Conservation (phyloP, 1,140 invertebrate genomes). For the Trachymyrmex septentrionalis region DNA sequence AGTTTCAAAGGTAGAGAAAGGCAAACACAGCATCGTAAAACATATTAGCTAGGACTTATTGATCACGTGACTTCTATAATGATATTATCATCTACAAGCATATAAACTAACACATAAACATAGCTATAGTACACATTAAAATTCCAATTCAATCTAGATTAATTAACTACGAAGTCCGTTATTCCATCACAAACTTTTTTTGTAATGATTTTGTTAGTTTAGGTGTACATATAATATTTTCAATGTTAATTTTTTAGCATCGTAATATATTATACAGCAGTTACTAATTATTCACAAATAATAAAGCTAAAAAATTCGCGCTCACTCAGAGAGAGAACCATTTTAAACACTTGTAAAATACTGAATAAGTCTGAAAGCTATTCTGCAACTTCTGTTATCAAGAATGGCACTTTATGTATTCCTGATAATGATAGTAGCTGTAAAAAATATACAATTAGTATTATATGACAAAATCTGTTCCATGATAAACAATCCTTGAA, state of each 20-base stretch:
- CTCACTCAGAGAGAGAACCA: constrained; percentile 8
- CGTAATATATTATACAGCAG: constrained; percentile 3
- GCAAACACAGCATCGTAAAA: constrained; percentile 28
- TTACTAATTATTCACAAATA: constrained; percentile 19
- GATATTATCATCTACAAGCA: constrained; percentile 36
- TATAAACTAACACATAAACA: constrained; percentile 27
- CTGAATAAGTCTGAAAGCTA: constrained; percentile 33
- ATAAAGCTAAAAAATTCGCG: constrained; percentile 19
- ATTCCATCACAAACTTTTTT: constrained; percentile 7
- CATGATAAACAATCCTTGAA: background rate
- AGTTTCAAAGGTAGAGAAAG: constrained; percentile 4
- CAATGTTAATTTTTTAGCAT: constrained; percentile 27
- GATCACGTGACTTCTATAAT: constrained; percentile 28
- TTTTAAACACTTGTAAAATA: constrained; percentile 42
- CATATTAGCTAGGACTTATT: constrained; percentile 12
- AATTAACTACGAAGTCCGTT: background rate
- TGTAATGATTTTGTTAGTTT: constrained; percentile 39
- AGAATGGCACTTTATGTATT: constrained; percentile 61
- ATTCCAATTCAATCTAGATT: background rate
- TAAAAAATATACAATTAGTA: constrained; percentile 64
- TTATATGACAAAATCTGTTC: constrained; percentile 15
- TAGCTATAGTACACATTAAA: background rate
- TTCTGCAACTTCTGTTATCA: constrained; percentile 61
- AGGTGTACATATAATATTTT: constrained; percentile 18
- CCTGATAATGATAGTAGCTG: constrained; percentile 66